Evolutionary conservation across 2,888 invertebrate species (phyloP), one percentile per base, ranked within the genome.

Genomic region (Copidosoma aretas): DNA sequence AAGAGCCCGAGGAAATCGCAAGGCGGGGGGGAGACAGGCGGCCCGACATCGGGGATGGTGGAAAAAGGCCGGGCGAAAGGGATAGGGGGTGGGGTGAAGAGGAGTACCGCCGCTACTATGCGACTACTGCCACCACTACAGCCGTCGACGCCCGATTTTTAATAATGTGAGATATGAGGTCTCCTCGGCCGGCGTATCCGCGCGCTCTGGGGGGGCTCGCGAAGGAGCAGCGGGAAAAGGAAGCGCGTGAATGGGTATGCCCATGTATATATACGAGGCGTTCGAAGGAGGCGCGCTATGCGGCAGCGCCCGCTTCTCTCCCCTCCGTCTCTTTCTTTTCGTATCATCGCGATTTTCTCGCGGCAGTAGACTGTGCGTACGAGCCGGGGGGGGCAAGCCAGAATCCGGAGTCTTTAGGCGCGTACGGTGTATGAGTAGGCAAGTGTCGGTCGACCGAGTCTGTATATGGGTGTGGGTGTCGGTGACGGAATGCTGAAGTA

Each of bases 91-190:
- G 43, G 4, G 32, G 8, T 5, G 32, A 32, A 32, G 32, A 32
- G 32, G 8, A 32, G 32, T 32, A 32, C 32, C 8, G 8, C 32
- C 53, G 25, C 58, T 22, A 25, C n/a, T n/a, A n/a, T n/a, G n/a
- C 24, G 32, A 59, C 60, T 43, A 39, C 60, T 2, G 22, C 32
- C 8, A 32, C 4, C 32, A 32, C 32, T n/a, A n/a, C n/a, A n/a
- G 32, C 8, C 32, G 32, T 32, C 24, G 63, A 62, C 66, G 67
- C 64, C 60, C 69, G 69, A 67, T 68, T 78, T 78, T 74, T 78
- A 78, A 78, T 78, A 78, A 77, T 73, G 75, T 74, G 74, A 76
- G 79, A 77, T 79, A 77, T 74, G 76, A 54, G 66, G 66, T 15
- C 21, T 12, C 32, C 32, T 8, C 32, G 3, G 32, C 32, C 32